Percentiles rank a stretch among this genome's conserved stretches.
These are phyloP conservation scores for Anniella stebbinsi DNA, from an alignment of 2,797 vertebrate species.

Conservation along the genomic window DNA sequence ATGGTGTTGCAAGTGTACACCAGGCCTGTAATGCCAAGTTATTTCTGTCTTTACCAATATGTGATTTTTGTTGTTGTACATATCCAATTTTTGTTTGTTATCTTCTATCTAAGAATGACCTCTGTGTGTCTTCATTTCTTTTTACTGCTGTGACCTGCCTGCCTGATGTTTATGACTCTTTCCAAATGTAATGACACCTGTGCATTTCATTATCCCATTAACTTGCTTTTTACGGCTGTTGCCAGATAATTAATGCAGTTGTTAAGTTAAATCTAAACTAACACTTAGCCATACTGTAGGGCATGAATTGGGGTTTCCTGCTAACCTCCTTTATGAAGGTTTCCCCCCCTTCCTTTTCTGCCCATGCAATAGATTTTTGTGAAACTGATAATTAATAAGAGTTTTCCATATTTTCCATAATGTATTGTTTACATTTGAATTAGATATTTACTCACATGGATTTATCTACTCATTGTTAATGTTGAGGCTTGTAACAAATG, in stretches of 20 bases:
- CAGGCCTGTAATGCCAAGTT: not conserved
- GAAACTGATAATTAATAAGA: not conserved
- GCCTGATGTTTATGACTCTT: slow-evolving; percentile 1
- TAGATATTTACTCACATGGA: not conserved
- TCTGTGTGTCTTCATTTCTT: slow-evolving; percentile 21
- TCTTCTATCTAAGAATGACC: slow-evolving; percentile 5
- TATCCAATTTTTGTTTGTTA: not conserved
- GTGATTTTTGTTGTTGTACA: fast-evolving
- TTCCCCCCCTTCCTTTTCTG: not conserved
- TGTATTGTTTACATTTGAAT: not conserved
- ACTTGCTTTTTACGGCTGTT: slow-evolving; percentile 12
- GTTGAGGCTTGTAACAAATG: not conserved
- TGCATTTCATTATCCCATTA: slow-evolving; percentile 43
- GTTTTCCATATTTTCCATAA: not conserved
- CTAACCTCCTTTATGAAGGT: not conserved
- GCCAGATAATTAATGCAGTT: slow-evolving; percentile 34
- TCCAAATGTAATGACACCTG: not conserved
- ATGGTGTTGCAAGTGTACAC: not conserved
- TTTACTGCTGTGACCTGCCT: slow-evolving; percentile 16
- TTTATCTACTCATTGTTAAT: not conserved
- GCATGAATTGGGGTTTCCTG: not conserved
- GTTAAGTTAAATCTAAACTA: slow-evolving; percentile 32
- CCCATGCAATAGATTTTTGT: not conserved
- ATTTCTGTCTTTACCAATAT: not conserved
- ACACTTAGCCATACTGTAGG: not conserved